Base-by-base conservation (phyloP, 2,888 invertebrate genomes). In the Phorcus lineatus region DNA sequence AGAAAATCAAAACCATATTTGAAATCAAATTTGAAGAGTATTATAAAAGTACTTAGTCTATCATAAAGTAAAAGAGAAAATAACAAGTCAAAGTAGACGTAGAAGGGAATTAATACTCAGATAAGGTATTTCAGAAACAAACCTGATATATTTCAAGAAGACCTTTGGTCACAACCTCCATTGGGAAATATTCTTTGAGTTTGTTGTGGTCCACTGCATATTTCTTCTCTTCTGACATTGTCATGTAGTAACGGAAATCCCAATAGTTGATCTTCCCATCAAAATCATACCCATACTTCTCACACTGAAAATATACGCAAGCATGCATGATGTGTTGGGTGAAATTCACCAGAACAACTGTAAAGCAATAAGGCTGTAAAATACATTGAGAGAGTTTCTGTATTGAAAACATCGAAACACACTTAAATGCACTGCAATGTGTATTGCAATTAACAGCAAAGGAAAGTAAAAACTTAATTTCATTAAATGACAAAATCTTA, bases 141-240 rank as follows among this genome's bases (percentile, higher is more conserved):
- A 93, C 93, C 91, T 94, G 93, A 85, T 94, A 94, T 54, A 94
- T 94, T 16, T 92, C 90, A 62, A 94, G 88, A 53, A 94, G 89
- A 22, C 94, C 94, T 77, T 91, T 90, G 6, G 94, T 94, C 24
- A 94, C 94, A n/a, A 90, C 90, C 16, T 93, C 90, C 86, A 94
- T 87, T 3, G 94, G 94, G 86, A 94, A 94, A 86, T 94, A 94
- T 82, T 93, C 92, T 83, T 93, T 93, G 24, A 94, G 89, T 83
- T 91, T 91, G 77, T 93, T 91, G 78, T 94, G 93, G 87, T 94
- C 94, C 2, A 94, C 93, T 40, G 93, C 90, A 88, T 94, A 94
- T 80, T 93, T 89, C 79, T 91, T 91, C 86, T 94, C 94, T 86
- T 94, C 94, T 2, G 92, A 90, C 88, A 93, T 90, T 17, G 91